phyloP scores from a whole-genome alignment of 2,888 invertebrate species.

The Lochmaea capreae region DNA sequence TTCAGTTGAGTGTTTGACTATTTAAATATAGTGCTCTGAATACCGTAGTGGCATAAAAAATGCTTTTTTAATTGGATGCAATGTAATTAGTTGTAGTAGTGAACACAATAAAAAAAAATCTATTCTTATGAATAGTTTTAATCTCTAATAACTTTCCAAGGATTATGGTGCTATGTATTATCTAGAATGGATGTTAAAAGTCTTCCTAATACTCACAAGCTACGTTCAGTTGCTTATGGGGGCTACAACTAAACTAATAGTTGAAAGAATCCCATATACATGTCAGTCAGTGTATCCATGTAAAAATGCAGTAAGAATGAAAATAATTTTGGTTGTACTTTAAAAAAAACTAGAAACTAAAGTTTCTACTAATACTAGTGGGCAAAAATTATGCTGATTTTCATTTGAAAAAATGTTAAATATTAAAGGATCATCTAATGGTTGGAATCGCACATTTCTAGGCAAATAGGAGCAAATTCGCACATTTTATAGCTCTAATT shows the following conservation, averaged over 20 bases:
- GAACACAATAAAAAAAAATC: conserved; percentile 20
- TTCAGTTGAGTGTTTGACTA: not conserved
- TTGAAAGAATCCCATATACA: not conserved
- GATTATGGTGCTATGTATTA: conserved; percentile 37
- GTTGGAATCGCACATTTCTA: conserved; percentile 25
- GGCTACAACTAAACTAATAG: conserved; percentile 16
- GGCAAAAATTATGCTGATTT: conserved; percentile 25
- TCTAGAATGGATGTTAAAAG: conserved; percentile 32
- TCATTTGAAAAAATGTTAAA: conserved; percentile 10
- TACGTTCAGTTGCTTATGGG: conserved; percentile 13
- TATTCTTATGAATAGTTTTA: conserved; percentile 22
- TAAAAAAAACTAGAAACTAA: conserved; percentile 18
- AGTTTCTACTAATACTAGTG: conserved; percentile 10
- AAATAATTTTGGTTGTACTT: conserved; percentile 29
- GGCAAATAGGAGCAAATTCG: conserved; percentile 10
- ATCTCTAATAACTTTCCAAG: conserved; percentile 26
- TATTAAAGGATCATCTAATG: conserved; percentile 18
- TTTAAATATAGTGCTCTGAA: not conserved
- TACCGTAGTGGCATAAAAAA: conserved; percentile 6
- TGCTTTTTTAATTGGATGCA: conserved; percentile 14
- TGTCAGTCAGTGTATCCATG: conserved; percentile 20
- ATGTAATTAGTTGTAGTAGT: conserved; percentile 20
- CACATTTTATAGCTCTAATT: conserved; percentile 1
- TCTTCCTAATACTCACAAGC: conserved; percentile 31
- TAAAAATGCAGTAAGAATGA: conserved; percentile 13